Conservation (phyloP, 2,113 vertebrate genomes). For the Microtus montanus region DNA sequence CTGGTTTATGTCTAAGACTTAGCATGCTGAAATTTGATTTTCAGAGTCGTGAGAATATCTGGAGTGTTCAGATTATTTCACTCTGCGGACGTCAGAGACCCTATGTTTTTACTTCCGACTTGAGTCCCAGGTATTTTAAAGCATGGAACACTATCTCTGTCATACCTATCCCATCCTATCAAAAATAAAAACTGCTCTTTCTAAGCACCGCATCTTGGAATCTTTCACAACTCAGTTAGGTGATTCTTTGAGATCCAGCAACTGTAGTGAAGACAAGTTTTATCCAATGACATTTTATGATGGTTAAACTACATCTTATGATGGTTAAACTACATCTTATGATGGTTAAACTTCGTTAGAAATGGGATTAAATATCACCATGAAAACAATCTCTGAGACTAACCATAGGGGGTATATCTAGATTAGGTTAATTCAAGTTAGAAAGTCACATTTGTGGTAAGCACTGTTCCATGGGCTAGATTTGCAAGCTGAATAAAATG, state of each 20-base stretch:
- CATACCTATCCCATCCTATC: fast-evolving
- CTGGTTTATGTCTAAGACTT: no score
- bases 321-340: not conserved
- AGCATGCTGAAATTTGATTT: not conserved
- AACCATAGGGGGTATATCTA: not conserved
- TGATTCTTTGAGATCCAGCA: not conserved
- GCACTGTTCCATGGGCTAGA: no score
- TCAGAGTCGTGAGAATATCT: no score
- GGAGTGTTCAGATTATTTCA: not conserved
- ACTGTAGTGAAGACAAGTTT: not conserved
- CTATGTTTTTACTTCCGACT: fast-evolving
- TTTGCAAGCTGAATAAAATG: not conserved
- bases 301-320: no score
- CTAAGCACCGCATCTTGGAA: not conserved
- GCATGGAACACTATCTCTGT: not conserved
- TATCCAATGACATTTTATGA: not conserved
- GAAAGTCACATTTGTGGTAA: not conserved
- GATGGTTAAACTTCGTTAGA: not conserved
- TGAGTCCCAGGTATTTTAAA: not conserved
- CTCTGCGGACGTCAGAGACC: fast-evolving
- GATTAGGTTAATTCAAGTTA: not conserved
- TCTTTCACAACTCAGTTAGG: not conserved
- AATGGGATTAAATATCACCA: not conserved
- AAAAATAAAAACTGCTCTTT: not conserved
- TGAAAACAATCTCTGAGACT: not conserved